Evolutionary conservation across 2,113 vertebrate species (phyloP).

Genomic region (Ovibos moschatus): DNA sequence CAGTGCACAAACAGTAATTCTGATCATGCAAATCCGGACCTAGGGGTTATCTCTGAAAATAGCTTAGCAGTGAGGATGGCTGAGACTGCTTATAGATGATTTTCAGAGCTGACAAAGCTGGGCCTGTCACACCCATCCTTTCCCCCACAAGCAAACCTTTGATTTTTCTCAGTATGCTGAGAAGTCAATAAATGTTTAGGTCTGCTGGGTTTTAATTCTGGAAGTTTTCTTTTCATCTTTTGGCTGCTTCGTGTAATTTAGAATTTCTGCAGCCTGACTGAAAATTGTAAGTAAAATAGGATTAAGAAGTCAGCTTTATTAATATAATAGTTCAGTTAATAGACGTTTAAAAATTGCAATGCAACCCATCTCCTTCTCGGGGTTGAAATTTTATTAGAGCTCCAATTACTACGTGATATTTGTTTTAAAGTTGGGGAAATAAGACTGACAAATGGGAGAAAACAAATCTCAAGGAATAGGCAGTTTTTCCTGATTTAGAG

Average conservation of each 20-base stretch:
- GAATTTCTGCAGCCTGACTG: constrained; percentile 72
- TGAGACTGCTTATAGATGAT: not conserved
- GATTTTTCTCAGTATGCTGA: constrained; percentile 26
- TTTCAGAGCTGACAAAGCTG: not conserved
- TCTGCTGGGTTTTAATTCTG: constrained; percentile 69
- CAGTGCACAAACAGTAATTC: not conserved
- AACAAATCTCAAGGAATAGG: not conserved
- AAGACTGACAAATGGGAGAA: not conserved
- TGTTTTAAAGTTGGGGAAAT: constrained; percentile 26
- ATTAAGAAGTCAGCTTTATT: constrained; percentile 77
- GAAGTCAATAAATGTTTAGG: constrained; percentile 71
- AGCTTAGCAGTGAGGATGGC: not conserved
- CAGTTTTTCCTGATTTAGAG: not conserved
- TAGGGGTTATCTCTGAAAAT: not conserved
- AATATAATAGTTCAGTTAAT: constrained; percentile 48
- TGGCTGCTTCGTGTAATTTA: constrained; percentile 71
- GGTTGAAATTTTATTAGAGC: constrained; percentile 43
- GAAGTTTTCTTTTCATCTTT: constrained; percentile 76
- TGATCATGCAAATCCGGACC: not conserved
- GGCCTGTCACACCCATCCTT: not conserved
- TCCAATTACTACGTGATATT: not conserved
- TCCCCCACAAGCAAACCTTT: not conserved
- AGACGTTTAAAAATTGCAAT: constrained; percentile 42
- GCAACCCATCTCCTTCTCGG: constrained; percentile 2
- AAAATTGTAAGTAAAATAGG: constrained; percentile 79